Conservation (phyloP, 2,113 vertebrate species). For the Pelmatolapia mariae region DNA sequence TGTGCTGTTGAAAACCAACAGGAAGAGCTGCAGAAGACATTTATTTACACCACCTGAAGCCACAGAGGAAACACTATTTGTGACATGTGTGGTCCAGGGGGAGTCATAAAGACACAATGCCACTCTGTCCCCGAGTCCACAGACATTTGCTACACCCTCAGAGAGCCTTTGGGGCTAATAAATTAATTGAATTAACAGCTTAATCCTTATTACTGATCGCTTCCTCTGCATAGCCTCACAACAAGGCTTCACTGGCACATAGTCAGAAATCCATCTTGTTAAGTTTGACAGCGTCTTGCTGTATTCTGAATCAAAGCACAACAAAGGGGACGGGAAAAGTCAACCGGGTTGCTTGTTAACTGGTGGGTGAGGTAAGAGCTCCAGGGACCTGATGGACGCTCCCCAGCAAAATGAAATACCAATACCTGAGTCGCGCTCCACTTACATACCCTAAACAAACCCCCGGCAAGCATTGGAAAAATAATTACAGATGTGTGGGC, state of each 20-base stretch:
- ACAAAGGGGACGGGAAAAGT: constrained; percentile 46
- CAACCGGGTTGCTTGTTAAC: constrained; percentile 41
- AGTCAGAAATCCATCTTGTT: constrained; percentile 26
- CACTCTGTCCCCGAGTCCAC: constrained; percentile 20
- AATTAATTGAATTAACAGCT: constrained; percentile 39
- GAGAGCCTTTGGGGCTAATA: neutral
- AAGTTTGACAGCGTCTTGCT: neutral
- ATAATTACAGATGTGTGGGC: constrained; percentile 48
- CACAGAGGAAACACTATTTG: constrained; percentile 9
- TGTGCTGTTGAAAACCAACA: constrained; percentile 17
- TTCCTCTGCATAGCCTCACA: neutral
- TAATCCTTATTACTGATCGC: constrained; percentile 4
- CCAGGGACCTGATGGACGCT: constrained; percentile 16
- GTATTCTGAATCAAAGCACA: neutral
- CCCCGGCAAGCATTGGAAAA: constrained; percentile 47
- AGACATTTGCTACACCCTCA: neutral
- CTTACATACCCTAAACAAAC: constrained; percentile 59
- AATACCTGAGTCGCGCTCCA: constrained; percentile 41
- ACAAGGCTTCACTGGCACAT: constrained; percentile 1
- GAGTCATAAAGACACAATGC: constrained; percentile 8
- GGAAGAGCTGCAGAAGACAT: constrained; percentile 8
- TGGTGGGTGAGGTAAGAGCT: constrained; percentile 20
- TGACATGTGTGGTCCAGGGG: neutral
- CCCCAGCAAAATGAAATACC: constrained; percentile 55
- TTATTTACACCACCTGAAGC: constrained; percentile 41